Conservation (phyloP, 2,113 vertebrate species). For the Siphamia tubifer region DNA sequence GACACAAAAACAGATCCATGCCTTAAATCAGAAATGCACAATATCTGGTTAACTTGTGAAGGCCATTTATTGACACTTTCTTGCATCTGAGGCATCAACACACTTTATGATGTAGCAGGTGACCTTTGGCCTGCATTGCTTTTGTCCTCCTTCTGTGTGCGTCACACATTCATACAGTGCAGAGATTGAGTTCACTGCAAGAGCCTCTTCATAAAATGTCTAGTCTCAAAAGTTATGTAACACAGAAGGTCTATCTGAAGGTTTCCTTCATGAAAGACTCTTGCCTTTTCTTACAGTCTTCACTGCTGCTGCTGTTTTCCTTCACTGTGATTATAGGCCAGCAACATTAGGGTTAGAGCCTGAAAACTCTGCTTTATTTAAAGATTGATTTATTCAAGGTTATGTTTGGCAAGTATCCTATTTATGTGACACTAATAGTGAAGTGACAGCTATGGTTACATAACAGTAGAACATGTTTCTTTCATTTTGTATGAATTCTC, state of each 20-base stretch:
- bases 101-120: neutral
- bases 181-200: neutral
- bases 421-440: neutral
- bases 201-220: neutral
- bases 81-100: neutral
- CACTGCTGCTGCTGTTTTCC: neutral
- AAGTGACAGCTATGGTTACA: neutral
- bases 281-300: slow-evolving; percentile 1
- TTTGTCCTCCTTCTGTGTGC: slow-evolving; percentile 17
- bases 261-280: neutral
- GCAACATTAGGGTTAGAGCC: neutral
- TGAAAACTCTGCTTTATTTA: neutral
- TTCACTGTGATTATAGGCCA: neutral
- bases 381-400: neutral
- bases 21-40: no score
- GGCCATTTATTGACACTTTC: neutral
- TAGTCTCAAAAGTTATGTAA: slow-evolving; percentile 17
- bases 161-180: neutral
- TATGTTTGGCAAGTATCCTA: neutral
- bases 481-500: no score
- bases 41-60: neutral
- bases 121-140: neutral
- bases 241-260: neutral
- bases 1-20: neutral
- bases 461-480: no score